Evolutionary conservation across 2,797 vertebrate species (phyloP).

Genomic region (Cuniculus paca): DNA sequence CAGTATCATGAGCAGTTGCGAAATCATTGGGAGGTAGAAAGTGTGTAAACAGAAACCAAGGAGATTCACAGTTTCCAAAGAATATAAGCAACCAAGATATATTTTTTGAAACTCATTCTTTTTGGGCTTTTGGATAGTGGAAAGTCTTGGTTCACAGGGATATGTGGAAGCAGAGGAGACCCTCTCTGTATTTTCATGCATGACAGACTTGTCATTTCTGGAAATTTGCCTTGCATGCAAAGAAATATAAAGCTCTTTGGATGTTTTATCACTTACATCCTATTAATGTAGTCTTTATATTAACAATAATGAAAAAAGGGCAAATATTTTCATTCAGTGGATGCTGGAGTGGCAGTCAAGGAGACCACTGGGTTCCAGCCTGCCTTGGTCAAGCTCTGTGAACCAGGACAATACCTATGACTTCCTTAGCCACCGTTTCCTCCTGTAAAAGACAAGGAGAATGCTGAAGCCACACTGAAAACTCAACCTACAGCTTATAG

Average conservation of each 20-base stretch:
- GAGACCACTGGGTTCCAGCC: not conserved
- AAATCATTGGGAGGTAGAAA: not conserved
- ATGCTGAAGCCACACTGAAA: not conserved
- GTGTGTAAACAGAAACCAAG: not conserved
- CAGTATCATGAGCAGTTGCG: not conserved
- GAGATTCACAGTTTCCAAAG: not conserved
- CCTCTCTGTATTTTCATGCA: not conserved
- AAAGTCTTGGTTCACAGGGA: not conserved
- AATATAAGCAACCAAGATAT: not conserved
- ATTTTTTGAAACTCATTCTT: constrained; percentile 6
- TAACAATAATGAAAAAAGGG: not conserved
- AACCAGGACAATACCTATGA: not conserved
- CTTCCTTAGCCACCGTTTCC: not conserved
- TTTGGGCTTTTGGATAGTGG: not conserved
- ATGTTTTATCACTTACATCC: not conserved
- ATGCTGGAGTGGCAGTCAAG: not conserved
- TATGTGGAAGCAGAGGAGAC: not conserved
- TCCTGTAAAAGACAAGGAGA: not conserved
- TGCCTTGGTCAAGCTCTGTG: not conserved
- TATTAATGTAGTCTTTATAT: constrained; percentile 14
- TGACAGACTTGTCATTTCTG: constrained; percentile 20
- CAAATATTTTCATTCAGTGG: not conserved
- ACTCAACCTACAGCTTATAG: not conserved
- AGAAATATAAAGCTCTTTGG: not conserved
- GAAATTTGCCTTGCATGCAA: constrained; percentile 14